Evolutionary conservation across 2,113 vertebrate genomes (phyloP), one percentile per base, ranked within the genome.

Genomic region (Hippolais icterina): DNA sequence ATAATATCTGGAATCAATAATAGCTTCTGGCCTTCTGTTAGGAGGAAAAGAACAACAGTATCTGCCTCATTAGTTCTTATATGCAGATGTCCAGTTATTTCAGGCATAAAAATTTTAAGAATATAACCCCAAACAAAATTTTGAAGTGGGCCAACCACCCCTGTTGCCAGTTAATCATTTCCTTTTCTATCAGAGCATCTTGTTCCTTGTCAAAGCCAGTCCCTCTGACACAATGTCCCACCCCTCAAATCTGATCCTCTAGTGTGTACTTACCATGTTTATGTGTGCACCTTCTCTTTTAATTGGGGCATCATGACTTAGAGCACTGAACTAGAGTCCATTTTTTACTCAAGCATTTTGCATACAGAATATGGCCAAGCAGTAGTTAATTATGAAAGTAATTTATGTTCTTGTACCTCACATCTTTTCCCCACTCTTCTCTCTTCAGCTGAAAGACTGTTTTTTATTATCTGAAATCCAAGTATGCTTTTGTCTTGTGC

Each of bases 1-100:
- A 66, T 87, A 91, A 91, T 88, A 92, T 94, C 61, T 96, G 81
- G 71, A 85, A 95, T 95, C 89, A 91, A 47, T 96, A 94, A 41
- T 64, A 89, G 78, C 89, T 93, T 78, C 50, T 71, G 44, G 81
- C 87, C 54, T 75, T 96, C 79, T 92, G 21, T 94, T 93, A 91
- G 81, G 78, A 90, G 64, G 78, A 93, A 83, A 80, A 44, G 72
- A 86, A 50, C 86, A 94, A 75, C 56, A 80, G 2, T 65, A 29
- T 94, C 56, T 87, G 50, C 83, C 71, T 94, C 76, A 80, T 95
- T 93, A 96, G 57, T 90, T 93, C 75, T 92, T 88, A 25, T 42
- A 54, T 83, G 57, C 49, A 88, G 49, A 69, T 83, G 31, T 93
- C 65, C 57, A 63, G 47, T 91, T 91, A 90, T 70, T 83, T 81